Evolutionary conservation across 2,113 vertebrate species (phyloP).

Genomic region (Nycticorax nycticorax): DNA sequence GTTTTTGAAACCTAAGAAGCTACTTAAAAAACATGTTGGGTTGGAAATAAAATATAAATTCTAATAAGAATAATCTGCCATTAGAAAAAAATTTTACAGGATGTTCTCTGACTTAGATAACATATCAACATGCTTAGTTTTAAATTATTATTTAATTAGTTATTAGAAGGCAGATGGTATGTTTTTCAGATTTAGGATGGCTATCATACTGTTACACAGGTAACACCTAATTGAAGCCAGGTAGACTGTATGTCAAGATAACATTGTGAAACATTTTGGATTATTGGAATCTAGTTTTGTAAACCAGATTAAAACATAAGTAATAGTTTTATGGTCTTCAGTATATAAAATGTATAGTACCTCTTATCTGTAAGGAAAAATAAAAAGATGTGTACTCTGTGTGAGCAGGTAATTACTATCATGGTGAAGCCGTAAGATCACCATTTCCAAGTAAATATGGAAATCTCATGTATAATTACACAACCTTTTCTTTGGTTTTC

Average conservation of each 20-base stretch:
- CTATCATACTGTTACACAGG: background rate
- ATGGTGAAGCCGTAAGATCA: background rate
- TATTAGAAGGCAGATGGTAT: background rate
- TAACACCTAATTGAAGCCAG: background rate
- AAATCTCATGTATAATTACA: background rate
- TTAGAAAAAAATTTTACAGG: background rate
- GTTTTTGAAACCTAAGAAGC: background rate
- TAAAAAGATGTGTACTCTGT: background rate
- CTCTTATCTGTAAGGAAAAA: background rate
- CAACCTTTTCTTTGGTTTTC: background rate
- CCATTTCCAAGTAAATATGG: background rate
- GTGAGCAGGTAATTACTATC: background rate
- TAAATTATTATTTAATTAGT: background rate
- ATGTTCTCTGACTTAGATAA: background rate
- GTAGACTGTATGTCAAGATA: background rate
- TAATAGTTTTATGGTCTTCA: background rate
- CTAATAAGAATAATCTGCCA: background rate
- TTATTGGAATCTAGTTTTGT: background rate
- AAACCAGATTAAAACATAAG: background rate
- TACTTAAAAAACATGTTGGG: background rate
- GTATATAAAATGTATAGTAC: background rate
- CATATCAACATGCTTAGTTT: background rate
- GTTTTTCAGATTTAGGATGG: background rate
- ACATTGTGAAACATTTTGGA: background rate
- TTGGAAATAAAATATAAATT: background rate